phyloP scores from a whole-genome alignment of 2,113 vertebrate species.

The Colaptes auratus region DNA sequence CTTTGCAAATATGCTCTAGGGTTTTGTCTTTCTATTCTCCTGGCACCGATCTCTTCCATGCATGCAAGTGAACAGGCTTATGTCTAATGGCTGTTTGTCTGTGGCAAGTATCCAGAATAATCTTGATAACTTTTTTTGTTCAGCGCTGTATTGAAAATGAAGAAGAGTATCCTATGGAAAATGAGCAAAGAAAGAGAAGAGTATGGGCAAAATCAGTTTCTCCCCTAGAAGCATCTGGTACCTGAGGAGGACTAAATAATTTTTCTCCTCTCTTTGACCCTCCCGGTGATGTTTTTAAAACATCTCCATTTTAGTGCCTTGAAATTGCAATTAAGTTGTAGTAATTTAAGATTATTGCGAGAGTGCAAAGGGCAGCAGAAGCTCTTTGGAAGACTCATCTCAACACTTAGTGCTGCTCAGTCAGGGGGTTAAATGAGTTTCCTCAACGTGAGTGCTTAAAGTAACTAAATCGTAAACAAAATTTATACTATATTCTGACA shows the following conservation, averaged over 20 bases:
- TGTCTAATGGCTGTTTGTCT: conserved; percentile 60
- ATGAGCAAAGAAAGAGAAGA: neutral
- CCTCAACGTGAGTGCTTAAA: conserved; percentile 78
- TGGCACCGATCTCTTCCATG: conserved; percentile 31
- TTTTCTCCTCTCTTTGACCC: conserved; percentile 9
- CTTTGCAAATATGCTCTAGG: conserved; percentile 45
- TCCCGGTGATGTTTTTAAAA: conserved; percentile 36
- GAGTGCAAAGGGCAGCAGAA: conserved; percentile 67
- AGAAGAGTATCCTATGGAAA: neutral
- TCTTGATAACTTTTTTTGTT: conserved; percentile 30
- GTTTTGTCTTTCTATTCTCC: conserved; percentile 63
- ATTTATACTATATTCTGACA: conserved; percentile 82
- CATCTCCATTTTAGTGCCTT: conserved; percentile 66
- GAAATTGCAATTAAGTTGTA: conserved; percentile 73
- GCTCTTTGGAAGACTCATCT: conserved; percentile 75
- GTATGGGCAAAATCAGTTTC: neutral
- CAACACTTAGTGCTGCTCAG: conserved; percentile 68
- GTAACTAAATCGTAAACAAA: conserved; percentile 84
- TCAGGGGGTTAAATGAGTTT: conserved; percentile 81
- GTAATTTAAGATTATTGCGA: conserved; percentile 76
- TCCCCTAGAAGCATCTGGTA: neutral
- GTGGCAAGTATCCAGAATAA: conserved; percentile 41
- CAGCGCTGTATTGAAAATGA: neutral
- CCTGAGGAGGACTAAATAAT: conserved; percentile 60
- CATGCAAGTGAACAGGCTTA: conserved; percentile 48